Base-by-base conservation (phyloP, 2,797 vertebrate genomes). In the Cyclura pinguis region DNA sequence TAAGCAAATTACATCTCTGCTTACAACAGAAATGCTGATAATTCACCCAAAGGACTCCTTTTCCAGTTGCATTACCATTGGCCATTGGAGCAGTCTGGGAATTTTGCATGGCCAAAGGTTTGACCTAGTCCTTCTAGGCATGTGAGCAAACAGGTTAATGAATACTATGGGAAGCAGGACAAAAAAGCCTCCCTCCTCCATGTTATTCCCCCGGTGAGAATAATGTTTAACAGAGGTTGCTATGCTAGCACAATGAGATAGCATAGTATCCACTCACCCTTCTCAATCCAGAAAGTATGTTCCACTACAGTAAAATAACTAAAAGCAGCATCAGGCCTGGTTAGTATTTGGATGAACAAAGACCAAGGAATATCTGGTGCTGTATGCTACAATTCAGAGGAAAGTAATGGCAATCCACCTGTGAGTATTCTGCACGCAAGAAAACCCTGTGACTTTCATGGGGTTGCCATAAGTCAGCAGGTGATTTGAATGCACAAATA, bases 91-190 rank as follows among this genome's bases (percentile, higher is more conserved):
- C 2, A 0, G 85, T 77, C 57, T 83, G 84, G 0, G 0, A 69
- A 69, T 85, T 80, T 89, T 95, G 86, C 84, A 0, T 0, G 57
- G 85, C 92, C 89, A 14, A 94, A 57, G 29, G 6, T 76, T 59
- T 27, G 27, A 91, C 73, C 52, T 27, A 74, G 74, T 73, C 0
- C 0, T 59, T 91, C 8, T 0, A 0, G 76, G 85, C 82, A 88
- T 3, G 0, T 64, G 89, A 91, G 62, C 80, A 38, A 89, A 73
- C 0, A 0, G 72, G 93, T 96, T 95, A 95, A 96, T 95, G 57
- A 92, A 82, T 92, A 94, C 93, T 91, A 80, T 0, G 0, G 35
- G 1, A 7, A 89, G 87, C 2, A 59, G 14, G 59, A 42, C 42
- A 2, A 12, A 35, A 80, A 38, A 38, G 35, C 20, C 72, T 76